Conservation (phyloP, 2,888 invertebrate genomes). For the Archips crataeganus region DNA sequence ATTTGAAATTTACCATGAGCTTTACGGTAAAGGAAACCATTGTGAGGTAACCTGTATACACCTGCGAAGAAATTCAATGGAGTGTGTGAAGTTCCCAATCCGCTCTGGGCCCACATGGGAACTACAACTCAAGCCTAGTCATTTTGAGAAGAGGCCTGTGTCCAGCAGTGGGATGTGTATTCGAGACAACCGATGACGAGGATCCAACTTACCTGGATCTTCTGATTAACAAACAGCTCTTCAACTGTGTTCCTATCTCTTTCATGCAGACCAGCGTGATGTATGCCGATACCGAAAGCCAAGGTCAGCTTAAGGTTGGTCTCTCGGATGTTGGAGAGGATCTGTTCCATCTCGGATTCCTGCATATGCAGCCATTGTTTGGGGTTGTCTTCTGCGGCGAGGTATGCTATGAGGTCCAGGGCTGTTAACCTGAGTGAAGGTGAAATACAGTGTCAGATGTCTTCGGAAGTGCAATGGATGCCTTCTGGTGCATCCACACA, state of each 20-base stretch:
- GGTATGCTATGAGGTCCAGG: slow-evolving; percentile 95
- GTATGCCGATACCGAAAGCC: slow-evolving; percentile 99
- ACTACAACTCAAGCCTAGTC: no score
- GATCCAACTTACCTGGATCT: slow-evolving; percentile 91
- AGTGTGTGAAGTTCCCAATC: no score
- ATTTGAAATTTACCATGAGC: no score
- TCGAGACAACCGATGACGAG: no score
- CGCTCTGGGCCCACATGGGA: no score
- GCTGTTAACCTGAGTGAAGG: slow-evolving; percentile 92
- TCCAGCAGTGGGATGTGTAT: no score
- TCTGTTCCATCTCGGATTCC: slow-evolving; percentile 94
- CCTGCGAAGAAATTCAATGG: no score
- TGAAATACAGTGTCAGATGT: not conserved
- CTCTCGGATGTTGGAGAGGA: slow-evolving; percentile 91
- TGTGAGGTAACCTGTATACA: no score
- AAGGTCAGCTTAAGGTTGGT: slow-evolving; percentile 96
- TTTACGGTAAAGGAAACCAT: no score
- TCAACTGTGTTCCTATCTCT: slow-evolving; percentile 96
- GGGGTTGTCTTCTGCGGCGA: slow-evolving; percentile 96
- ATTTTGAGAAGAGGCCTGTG: no score
- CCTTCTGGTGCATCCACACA: no score
- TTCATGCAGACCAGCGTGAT: slow-evolving; percentile 99
- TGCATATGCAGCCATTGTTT: slow-evolving; percentile 97
- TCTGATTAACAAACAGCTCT: slow-evolving; percentile 96
- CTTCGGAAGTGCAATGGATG: no score